Evolutionary conservation across 2,113 vertebrate species (phyloP), one percentile per base, ranked within the genome.

Genomic region (Oryzias melastigma): DNA sequence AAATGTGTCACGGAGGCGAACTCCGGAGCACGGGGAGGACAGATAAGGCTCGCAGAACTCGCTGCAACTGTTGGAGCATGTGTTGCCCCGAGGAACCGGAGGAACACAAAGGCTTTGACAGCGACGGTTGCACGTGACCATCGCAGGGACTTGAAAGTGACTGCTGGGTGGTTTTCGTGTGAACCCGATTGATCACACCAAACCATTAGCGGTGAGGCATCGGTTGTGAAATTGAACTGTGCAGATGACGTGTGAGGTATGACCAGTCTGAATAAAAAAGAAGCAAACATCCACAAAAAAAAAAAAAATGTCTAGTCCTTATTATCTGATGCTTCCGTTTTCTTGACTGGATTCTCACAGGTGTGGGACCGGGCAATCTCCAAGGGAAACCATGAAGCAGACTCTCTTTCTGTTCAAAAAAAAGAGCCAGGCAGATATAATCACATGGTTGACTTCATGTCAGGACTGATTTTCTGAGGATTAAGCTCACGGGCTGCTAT

Each of bases 1-100:
- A 84, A 82, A 74, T 45, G 65, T 85, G 75, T 77, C 80, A 81
- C 15, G n/a, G 50, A 85, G 75, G 78, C 65, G 81, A 82, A 85
- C 65, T 79, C 22, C 14, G 14, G 58, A 56, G 68, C 65, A 60
- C 61, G 65, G 57, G 52, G 52, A 57, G 58, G 57, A 79, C 63
- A 77, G 83, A 86, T 89, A 87, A 86, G 72, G 62, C 64, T 59
- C 51, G 54, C 75, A 62, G 58, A 62, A 73, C 69, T 77, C 51
- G 3, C 12, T 0, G 14, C 3, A 22, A 62, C 64, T 68, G 70
- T 47, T 78, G 12, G 58, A 79, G 78, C 69, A 80, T 19, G 78
- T 76, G 73, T 68, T 68, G 71, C 66, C 71, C 71, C 4, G 40
- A 77, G 73, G 77, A 84, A 72, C 50, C 13, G 62, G 22, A 58